A percentile compares a stretch with the other conserved stretches of the same genome.
Evolutionary conservation across 2,888 invertebrate genomes (phyloP).

Genomic region (Pediacus dermestoides): DNA sequence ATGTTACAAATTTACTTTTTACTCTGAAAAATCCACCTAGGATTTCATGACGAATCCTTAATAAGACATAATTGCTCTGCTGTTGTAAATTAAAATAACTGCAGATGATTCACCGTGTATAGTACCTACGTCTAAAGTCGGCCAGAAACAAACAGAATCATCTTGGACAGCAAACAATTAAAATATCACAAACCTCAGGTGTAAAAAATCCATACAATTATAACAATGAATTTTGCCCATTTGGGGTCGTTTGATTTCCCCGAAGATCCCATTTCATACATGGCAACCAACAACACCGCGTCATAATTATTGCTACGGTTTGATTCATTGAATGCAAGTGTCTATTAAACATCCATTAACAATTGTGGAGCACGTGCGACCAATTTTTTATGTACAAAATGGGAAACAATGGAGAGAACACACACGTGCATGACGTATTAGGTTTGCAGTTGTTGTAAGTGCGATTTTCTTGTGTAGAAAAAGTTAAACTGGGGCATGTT

Average conservation of each 20-base stretch:
- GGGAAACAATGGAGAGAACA: slow-evolving; percentile 23
- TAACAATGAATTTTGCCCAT: slow-evolving; percentile 4
- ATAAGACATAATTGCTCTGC: too few relatives aligned
- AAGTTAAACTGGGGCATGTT: too few relatives aligned
- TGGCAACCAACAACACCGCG: too few relatives aligned
- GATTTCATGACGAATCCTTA: too few relatives aligned
- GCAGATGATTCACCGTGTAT: too few relatives aligned
- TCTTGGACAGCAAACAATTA: slow-evolving; percentile 6
- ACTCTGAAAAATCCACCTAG: too few relatives aligned
- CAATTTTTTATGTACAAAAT: slow-evolving; percentile 19
- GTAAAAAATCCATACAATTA: too few relatives aligned
- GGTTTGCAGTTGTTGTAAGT: too few relatives aligned
- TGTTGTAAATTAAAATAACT: too few relatives aligned
- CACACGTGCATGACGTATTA: slow-evolving; percentile 26
- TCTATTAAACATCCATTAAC: slow-evolving; percentile 23
- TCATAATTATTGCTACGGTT: slow-evolving; percentile 16
- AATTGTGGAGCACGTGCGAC: slow-evolving; percentile 26
- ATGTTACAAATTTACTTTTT: too few relatives aligned
- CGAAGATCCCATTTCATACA: not conserved
- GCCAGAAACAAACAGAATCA: slow-evolving; percentile 5
- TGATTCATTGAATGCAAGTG: slow-evolving; percentile 20
- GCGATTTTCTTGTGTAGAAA: too few relatives aligned
- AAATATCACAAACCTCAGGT: slow-evolving; percentile 13
- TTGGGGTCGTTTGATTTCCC: slow-evolving; percentile 1
- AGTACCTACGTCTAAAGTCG: slow-evolving; percentile 1